Conservation (phyloP, 2,113 vertebrate species). For the Chauna torquata region DNA sequence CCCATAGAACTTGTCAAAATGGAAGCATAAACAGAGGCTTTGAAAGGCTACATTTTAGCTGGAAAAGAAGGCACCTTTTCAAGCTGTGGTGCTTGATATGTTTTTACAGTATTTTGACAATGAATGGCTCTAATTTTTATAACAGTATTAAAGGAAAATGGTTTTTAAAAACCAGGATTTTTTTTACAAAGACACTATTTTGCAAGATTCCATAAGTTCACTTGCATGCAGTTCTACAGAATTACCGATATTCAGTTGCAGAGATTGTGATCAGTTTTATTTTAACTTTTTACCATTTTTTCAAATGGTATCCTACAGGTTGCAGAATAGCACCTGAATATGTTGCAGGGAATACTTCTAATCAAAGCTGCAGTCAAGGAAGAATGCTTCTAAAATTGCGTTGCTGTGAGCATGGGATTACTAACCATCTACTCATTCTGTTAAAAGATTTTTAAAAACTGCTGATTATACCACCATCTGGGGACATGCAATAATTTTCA, state of each 20-base stretch:
- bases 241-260: neutral
- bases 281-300: too few species aligned
- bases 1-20: neutral
- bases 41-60: neutral
- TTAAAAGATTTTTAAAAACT: neutral
- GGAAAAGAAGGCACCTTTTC: neutral
- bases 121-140: neutral
- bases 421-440: neutral
- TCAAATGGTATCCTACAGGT: neutral
- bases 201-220: neutral
- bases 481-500: neutral
- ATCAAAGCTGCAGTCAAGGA: neutral
- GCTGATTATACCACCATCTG: neutral
- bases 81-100: neutral
- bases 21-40: conserved; percentile 1
- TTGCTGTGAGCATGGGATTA: neutral
- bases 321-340: neutral
- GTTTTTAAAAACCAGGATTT: neutral
- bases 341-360: neutral
- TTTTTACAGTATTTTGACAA: neutral
- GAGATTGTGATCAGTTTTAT: neutral
- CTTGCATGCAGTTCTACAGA: neutral
- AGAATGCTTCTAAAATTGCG: neutral
- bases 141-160: neutral
- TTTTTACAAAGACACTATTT: neutral